Evolutionary conservation across 2,113 vertebrate genomes (phyloP).

Genomic region (Gallinago media): DNA sequence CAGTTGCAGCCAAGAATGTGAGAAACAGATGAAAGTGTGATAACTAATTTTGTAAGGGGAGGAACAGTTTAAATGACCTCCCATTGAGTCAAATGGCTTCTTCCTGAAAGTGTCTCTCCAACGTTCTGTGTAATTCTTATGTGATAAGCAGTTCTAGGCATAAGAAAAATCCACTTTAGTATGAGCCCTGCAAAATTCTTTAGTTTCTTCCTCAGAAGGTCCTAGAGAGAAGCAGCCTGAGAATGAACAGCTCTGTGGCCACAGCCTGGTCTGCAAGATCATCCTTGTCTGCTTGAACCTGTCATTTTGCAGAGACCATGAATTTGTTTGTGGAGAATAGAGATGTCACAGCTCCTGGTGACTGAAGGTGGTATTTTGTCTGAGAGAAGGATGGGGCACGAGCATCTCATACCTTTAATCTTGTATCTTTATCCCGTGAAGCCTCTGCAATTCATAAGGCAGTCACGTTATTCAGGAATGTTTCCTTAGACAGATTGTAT

Average conservation of each 20-base stretch:
- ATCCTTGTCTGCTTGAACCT: not conserved
- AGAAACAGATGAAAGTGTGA: not conserved
- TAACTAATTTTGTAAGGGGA: not conserved
- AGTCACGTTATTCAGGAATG: constrained; percentile 49
- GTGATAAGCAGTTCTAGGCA: not conserved
- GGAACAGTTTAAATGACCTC: not conserved
- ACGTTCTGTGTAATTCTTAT: not conserved
- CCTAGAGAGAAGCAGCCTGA: not conserved
- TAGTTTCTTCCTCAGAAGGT: not conserved
- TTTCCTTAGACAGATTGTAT: constrained; percentile 62
- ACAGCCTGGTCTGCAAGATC: not conserved
- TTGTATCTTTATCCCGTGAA: not conserved
- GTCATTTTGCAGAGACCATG: not conserved
- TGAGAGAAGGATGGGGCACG: constrained; percentile 6
- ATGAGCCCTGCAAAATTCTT: not conserved
- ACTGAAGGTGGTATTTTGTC: constrained; percentile 22
- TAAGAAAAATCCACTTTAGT: not conserved
- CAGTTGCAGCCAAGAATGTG: not conserved
- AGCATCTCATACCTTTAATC: constrained; percentile 7
- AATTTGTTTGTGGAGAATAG: not conserved
- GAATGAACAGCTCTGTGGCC: not conserved
- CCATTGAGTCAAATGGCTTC: not conserved
- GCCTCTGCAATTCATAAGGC: constrained; percentile 54
- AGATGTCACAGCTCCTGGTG: constrained; percentile 19
- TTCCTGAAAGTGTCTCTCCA: not conserved